phyloP scores from a whole-genome alignment of 2,113 vertebrate genomes.

The Hemichromis elongatus region DNA sequence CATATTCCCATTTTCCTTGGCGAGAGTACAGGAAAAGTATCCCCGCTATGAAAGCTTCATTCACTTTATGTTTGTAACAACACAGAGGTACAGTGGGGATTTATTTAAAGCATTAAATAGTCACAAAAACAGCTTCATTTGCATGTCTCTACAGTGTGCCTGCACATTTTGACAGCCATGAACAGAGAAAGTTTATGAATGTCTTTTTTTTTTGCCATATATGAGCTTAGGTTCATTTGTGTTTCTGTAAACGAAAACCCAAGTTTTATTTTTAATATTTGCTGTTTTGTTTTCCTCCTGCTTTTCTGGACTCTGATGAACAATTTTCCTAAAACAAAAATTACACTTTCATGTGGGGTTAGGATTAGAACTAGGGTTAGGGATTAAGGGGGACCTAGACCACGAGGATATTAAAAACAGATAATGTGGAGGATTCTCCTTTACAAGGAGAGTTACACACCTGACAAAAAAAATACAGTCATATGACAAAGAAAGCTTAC shows the following conservation, averaged over 20 bases:
- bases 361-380: background rate
- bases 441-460: background rate
- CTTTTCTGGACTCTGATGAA: background rate
- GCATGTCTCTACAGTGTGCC: background rate
- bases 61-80: background rate
- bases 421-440: background rate
- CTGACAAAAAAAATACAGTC: background rate
- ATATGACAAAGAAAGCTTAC: background rate
- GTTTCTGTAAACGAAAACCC: background rate
- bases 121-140: background rate
- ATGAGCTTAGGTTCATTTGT: background rate
- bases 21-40: conserved; percentile 7
- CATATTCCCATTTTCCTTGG: conserved; percentile 18
- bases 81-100: background rate
- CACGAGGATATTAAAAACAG: background rate
- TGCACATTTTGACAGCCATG: background rate
- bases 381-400: background rate
- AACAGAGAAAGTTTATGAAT: background rate
- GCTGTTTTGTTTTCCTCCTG: background rate
- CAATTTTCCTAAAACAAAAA: rapidly evolving
- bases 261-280: background rate
- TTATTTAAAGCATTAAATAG: background rate
- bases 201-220: background rate
- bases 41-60: background rate
- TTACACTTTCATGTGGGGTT: background rate